Evolutionary conservation across 2,888 invertebrate species (phyloP), one percentile per base, ranked within the genome.

Genomic region (Heteromyza rotundicornis): DNA sequence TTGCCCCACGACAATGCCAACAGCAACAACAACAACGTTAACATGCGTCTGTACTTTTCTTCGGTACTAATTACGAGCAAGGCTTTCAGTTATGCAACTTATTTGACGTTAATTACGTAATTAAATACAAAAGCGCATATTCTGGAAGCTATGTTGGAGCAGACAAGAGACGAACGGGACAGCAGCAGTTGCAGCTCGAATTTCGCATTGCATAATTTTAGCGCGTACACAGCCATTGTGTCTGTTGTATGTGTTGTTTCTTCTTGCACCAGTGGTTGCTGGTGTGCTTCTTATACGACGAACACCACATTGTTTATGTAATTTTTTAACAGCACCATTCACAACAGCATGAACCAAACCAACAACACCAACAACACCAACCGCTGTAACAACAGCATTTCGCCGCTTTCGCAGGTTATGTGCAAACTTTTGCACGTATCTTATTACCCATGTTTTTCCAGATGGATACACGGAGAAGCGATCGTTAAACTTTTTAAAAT

Each of bases 71-170:
- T 47, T 47, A 47, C 47, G 47, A 47, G 19, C 3, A 19, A n/a
- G 7, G 7, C 20, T 20, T 47, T 19, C 17, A 19, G 47, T 47
- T 47, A 47, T 20, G 47, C 20, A 20, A 47, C 47, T 47, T 20
- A 20, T 17, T 47, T 47, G 2, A 19, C 47, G 47, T 47, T 47
- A 47, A 47, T 47, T 47, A 47, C 47, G 20, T 20, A 47, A 47
- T 47, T 47, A 47, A 47, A 47, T 20, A 47, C 20, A 47, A 47
- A 20, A 47, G 19, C 20, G 47, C 47, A 47, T 40, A 40, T 40
- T 8, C 47, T n/a, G 5, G 5, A n/a, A 3, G 19, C 17, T 17
- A 47, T 19, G 19, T 7, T n/a, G 40, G 40, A 27, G 10, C 40
- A 40, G 16, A 40, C 8, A n/a, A 40, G n/a, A 10, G 16, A 3